These are phyloP conservation scores for Gouania willdenowi DNA, from an alignment of 2,797 vertebrate species.

Conservation along the genomic window DNA sequence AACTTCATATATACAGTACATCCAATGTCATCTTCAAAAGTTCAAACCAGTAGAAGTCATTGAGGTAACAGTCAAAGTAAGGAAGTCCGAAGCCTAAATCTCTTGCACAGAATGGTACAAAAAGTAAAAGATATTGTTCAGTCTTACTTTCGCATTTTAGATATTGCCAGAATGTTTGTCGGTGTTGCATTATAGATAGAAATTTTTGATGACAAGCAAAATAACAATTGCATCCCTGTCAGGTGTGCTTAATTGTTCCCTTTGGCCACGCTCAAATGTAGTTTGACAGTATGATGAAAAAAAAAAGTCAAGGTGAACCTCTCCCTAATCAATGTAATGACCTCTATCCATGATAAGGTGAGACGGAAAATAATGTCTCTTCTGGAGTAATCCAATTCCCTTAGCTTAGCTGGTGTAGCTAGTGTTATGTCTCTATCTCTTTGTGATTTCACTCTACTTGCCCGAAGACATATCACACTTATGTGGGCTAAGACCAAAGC, in stretches of 20 bases:
- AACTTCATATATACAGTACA: too few species aligned
- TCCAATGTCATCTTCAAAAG: too few species aligned
- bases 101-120: too few species aligned
- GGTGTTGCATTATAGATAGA: too few species aligned
- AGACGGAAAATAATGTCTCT: conserved; percentile 51
- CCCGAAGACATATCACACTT: conserved; percentile 34
- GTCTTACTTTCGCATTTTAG: neutral
- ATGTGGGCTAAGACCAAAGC: conserved; percentile 15
- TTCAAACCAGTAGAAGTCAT: too few species aligned
- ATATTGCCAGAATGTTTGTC: too few species aligned
- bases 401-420: conserved; percentile 13
- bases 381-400: conserved; percentile 52
- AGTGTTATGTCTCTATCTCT: conserved; percentile 34
- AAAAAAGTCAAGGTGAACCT: conserved; percentile 19
- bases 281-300: conserved; percentile 25
- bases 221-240: conserved; percentile 16
- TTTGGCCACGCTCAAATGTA: conserved; percentile 21
- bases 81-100: too few species aligned
- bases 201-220: too few species aligned
- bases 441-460: conserved; percentile 16
- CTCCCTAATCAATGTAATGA: conserved; percentile 54
- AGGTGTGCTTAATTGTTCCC: conserved; percentile 22
- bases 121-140: too few species aligned
- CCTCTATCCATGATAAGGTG: conserved; percentile 45
- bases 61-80: too few species aligned